Evolutionary conservation across 1,140 invertebrate genomes (phyloP).

Genomic region (Apis cerana): DNA sequence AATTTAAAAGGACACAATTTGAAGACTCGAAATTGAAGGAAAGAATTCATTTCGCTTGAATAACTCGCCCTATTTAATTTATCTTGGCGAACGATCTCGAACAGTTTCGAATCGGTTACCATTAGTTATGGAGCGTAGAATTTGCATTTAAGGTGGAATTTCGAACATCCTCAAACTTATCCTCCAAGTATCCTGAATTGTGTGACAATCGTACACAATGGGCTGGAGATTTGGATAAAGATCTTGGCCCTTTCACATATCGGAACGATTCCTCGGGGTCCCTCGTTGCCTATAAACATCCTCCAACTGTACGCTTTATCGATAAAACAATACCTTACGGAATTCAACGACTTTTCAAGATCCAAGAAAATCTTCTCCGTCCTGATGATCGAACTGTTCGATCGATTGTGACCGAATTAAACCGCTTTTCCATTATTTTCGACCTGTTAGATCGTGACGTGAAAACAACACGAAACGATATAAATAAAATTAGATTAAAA

Average conservation of each 20-base stretch:
- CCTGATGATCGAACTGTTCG: background rate
- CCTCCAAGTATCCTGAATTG: conserved; percentile 14
- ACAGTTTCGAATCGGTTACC: background rate
- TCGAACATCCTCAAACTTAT: background rate
- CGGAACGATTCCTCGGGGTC: background rate
- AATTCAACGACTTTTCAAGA: background rate
- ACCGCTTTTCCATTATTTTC: no score
- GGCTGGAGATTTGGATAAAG: background rate
- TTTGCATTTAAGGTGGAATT: conserved; percentile 24
- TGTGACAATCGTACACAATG: conserved; percentile 21
- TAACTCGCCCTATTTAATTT: no score
- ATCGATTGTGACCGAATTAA: no score
- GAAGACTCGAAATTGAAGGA: no score
- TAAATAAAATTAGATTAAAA: no score
- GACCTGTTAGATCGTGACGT: no score
- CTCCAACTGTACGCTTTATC: background rate
- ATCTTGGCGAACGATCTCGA: no score
- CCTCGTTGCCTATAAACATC: background rate
- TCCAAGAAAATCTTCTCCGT: background rate
- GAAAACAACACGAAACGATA: no score
- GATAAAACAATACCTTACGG: background rate
- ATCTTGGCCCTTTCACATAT: background rate
- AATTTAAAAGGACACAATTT: no score
- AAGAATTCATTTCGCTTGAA: no score
- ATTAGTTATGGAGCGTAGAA: background rate